Evolutionary conservation across 2,888 invertebrate species (phyloP), one percentile per base, ranked within the genome.

Genomic region (Gnatocerus cornutus): DNA sequence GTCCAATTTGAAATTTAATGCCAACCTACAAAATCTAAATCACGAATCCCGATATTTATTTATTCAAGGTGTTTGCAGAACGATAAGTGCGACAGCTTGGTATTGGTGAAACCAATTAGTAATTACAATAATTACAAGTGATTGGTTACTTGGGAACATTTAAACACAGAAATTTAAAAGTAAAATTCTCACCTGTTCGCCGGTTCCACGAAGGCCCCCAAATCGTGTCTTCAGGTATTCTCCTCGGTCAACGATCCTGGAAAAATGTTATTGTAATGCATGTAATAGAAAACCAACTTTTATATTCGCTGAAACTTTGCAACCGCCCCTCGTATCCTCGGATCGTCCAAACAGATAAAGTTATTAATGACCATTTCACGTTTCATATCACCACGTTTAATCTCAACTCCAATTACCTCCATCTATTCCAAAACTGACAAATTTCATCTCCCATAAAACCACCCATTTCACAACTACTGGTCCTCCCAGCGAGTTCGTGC

Each of bases 401-500:
- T 33, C 33, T 43, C 14, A 12, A 10, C 43, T 12, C 43, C 13
- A 21, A 21, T 21, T 21, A 21, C 21, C 21, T 21, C 21, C 21
- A 21, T 21, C 21, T 21, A 21, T 4, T 21, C 21, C 21, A 21
- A 21, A 21, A 21, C 21, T 21, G 21, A 21, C 21, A 21, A 21
- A 21, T 21, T 21, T 21, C 21, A 21, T 21, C 21, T 21, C 21
- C 21, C 21, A 21, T 21, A 3, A 3, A 1, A 21, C 21, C 21
- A 3, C 21, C 21, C 21, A 21, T 21, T 21, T 21, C 21, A 21
- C 21, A 21, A 21, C 21, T 21, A 4, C 21, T 4, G 21, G 21
- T 21, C 21, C 21, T 21, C 4, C 21, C 21, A 21, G 21, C 2
- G 2, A 21, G 66, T 63, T 64, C 62, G 64, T 71, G 69, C 68